A percentile compares a stretch with the other conserved stretches of the same genome.
phyloP scores from a whole-genome alignment of 2,888 invertebrate genomes.

The Nephrotoma flavescens region DNA sequence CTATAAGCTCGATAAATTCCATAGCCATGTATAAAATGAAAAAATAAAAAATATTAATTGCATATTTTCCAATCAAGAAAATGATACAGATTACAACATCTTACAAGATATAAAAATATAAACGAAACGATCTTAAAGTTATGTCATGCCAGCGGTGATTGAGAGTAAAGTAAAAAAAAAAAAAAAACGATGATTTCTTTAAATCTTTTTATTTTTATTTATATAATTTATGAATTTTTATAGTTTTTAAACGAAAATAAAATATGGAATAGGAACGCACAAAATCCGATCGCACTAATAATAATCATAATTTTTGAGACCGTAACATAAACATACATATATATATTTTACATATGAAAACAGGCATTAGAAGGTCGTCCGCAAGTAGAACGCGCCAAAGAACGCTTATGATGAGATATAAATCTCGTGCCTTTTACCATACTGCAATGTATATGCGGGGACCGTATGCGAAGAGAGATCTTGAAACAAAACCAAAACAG shows the following conservation, averaged over 20 bases:
- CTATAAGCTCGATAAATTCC: neutral
- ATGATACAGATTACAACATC: neutral
- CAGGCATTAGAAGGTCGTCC: neutral
- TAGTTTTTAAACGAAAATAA: neutral
- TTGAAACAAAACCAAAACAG: neutral
- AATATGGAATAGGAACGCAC: neutral
- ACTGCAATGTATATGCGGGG: neutral
- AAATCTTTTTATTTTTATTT: neutral
- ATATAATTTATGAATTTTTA: neutral
- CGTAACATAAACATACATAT: neutral
- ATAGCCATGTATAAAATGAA: neutral
- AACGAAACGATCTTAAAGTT: neutral
- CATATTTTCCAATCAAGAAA: neutral
- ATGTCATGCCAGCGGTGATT: neutral
- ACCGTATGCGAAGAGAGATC: neutral
- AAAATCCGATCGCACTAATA: neutral
- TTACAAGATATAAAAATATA: neutral
- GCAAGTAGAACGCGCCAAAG: neutral
- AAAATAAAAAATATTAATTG: neutral
- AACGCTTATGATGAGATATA: neutral
- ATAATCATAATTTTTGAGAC: neutral
- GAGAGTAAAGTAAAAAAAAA: neutral
- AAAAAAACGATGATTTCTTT: neutral
- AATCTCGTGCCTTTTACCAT: neutral
- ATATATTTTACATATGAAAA: neutral